A percentile compares a stretch with the other conserved stretches of the same genome.
phyloP scores from a whole-genome alignment of 1,140 invertebrate genomes.

The Aporrectodea caliginosa region DNA sequence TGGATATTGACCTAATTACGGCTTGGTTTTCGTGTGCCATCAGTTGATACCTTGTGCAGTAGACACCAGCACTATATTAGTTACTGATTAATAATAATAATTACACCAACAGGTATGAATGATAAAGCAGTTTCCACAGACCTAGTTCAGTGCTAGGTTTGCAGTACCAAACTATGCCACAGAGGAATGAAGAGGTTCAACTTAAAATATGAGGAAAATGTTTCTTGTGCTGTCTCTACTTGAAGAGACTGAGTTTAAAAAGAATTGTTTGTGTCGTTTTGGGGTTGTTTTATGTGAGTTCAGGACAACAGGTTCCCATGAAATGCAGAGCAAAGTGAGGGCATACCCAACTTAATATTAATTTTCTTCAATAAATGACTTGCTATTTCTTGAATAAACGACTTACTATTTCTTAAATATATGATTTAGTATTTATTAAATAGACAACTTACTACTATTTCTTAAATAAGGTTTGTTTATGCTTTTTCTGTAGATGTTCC shows the following conservation, averaged over 20 bases:
- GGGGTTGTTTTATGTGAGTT: too few species aligned
- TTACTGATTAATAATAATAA: background rate
- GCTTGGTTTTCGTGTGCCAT: too few species aligned
- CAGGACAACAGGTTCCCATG: background rate
- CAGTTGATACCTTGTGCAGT: too few species aligned
- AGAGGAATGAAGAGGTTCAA: background rate
- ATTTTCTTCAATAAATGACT: background rate
- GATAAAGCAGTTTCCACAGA: background rate
- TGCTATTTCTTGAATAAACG: background rate
- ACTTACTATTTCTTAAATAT: background rate
- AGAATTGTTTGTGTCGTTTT: too few species aligned
- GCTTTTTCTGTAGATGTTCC: slow-evolving; percentile 46
- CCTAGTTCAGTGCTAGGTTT: background rate
- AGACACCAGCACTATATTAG: background rate
- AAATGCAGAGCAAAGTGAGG: background rate
- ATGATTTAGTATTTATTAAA: background rate
- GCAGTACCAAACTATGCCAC: background rate
- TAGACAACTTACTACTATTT: background rate
- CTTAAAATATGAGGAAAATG: background rate
- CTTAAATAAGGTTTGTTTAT: background rate
- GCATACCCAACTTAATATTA: background rate
- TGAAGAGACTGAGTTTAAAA: too few species aligned
- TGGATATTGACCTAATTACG: too few species aligned
- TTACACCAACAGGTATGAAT: background rate
- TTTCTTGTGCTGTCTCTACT: too few species aligned